Conservation (phyloP, 2,113 vertebrate genomes). For the Echinops telfairi region DNA sequence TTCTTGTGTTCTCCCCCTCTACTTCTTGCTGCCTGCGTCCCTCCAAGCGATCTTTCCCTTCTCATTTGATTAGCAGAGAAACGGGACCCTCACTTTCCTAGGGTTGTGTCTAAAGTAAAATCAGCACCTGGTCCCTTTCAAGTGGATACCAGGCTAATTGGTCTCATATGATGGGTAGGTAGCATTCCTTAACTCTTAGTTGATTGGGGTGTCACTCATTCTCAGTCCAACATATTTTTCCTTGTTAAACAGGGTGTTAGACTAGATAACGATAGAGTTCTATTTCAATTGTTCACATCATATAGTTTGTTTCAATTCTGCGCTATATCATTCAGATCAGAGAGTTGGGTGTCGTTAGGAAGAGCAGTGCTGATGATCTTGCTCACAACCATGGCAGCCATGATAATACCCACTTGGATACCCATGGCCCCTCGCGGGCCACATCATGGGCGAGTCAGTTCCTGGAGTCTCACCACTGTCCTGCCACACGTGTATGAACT, state of each 20-base stretch:
- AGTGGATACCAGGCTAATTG: background rate
- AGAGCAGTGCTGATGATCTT: background rate
- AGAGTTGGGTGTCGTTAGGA: background rate
- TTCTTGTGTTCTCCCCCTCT: background rate
- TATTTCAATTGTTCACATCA: background rate
- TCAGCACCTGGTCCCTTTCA: background rate
- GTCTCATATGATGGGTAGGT: background rate
- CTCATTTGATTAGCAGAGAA: slow-evolving; percentile 29
- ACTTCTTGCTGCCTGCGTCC: background rate
- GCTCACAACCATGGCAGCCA: background rate
- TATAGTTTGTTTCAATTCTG: slow-evolving; percentile 7
- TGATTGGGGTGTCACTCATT: background rate
- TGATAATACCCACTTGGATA: background rate
- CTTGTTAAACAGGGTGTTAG: background rate
- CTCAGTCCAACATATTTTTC: background rate
- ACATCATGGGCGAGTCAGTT: background rate
- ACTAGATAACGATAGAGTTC: background rate
- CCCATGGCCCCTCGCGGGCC: background rate
- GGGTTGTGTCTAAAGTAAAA: background rate
- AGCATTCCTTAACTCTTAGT: slow-evolving; percentile 33
- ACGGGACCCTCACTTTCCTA: background rate
- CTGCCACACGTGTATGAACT: background rate
- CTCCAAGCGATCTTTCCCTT: background rate
- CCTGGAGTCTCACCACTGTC: background rate
- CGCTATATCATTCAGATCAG: background rate